Percentiles rank a stretch among this genome's conserved stretches.
These are phyloP conservation scores for Calliphora vicina DNA, from an alignment of 1,140 invertebrate species.

Conservation along the genomic window DNA sequence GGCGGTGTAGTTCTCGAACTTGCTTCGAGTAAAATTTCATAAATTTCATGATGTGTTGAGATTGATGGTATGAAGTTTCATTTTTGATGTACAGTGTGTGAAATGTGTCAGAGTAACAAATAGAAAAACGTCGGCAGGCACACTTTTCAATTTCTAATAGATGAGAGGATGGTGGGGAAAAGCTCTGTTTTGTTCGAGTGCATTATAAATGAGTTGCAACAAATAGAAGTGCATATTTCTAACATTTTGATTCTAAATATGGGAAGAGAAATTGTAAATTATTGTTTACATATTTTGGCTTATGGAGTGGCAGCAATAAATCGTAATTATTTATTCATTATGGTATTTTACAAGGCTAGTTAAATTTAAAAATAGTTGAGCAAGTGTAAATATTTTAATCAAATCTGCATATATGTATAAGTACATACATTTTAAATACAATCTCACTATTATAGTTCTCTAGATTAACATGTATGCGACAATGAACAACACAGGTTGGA, in stretches of 20 bases:
- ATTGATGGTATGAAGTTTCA: conserved; percentile 33
- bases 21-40: background rate
- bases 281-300: background rate
- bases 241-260: background rate
- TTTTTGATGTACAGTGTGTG: conserved; percentile 28
- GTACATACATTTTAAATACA: no score
- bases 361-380: no score
- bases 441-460: no score
- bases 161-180: no score
- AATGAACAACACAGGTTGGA: no score
- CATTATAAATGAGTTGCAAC: background rate
- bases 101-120: conserved; percentile 23
- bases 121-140: background rate
- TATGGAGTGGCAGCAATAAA: background rate
- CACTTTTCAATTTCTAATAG: no score
- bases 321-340: no score
- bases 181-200: background rate
- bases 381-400: no score
- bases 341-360: no score
- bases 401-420: no score
- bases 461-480: no score
- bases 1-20: background rate
- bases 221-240: background rate
- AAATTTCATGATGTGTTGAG: conserved; percentile 25
- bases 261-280: background rate